Percentiles rank a stretch among this genome's conserved stretches.
Conservation (phyloP, 2,888 invertebrate species). For the Cecidostiba fungosa region DNA sequence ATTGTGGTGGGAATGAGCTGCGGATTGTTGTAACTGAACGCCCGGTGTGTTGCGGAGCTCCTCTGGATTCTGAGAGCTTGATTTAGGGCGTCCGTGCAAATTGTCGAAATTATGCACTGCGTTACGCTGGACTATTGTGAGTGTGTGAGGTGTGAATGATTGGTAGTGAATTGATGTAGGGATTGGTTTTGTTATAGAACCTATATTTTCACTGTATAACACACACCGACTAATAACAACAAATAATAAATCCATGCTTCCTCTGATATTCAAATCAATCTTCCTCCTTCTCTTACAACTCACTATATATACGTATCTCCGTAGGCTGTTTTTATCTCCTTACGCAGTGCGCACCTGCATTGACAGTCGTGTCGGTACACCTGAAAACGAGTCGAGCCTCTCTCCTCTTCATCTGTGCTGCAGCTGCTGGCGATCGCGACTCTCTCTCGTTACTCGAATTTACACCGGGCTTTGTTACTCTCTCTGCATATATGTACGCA, state of each 20-base stretch:
- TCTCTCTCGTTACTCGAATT: slow-evolving; percentile 12
- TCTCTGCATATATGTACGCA: not conserved
- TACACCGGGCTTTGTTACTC: slow-evolving; percentile 22
- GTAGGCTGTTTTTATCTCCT: not conserved
- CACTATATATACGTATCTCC: not conserved
- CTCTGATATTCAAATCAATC: not conserved
- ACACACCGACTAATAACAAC: no score
- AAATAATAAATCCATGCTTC: not conserved
- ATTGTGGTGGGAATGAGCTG: not conserved
- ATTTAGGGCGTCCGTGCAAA: not conserved
- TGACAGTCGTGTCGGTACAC: slow-evolving; percentile 30
- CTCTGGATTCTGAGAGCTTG: not conserved
- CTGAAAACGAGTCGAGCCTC: slow-evolving; percentile 28
- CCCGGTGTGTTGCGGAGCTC: not conserved
- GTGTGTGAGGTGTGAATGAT: no score
- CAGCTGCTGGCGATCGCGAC: not conserved
- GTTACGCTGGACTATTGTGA: not conserved
- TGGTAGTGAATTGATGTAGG: no score
- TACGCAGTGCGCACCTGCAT: slow-evolving; percentile 47
- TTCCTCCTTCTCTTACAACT: not conserved
- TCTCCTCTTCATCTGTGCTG: not conserved
- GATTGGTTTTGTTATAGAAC: no score
- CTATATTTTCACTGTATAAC: no score
- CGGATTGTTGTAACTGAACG: not conserved
- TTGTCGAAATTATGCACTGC: not conserved